phyloP scores from a whole-genome alignment of 2,888 invertebrate genomes.

The Geotrupes spiniger region DNA sequence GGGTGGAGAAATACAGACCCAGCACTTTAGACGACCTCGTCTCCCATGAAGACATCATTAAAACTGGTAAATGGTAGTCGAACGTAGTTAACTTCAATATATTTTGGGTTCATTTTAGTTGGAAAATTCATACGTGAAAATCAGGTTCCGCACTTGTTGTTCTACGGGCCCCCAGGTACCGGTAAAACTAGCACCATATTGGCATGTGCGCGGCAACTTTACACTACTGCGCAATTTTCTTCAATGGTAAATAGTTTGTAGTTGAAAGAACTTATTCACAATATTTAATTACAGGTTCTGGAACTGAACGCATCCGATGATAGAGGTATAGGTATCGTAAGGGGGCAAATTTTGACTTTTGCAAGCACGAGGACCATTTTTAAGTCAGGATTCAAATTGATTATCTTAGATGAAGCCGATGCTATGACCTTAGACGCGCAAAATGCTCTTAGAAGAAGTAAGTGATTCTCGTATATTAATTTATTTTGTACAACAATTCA shows the following conservation, averaged over 20 bases:
- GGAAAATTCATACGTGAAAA: conserved; percentile 86
- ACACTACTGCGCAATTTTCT: conserved; percentile 82
- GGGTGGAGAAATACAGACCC: conserved; percentile 99
- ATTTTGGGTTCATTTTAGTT: conserved; percentile 56
- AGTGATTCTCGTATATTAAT: conserved; percentile 42
- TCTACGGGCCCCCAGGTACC: conserved; percentile 98
- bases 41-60: conserved; percentile 95
- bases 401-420: conserved; percentile 98
- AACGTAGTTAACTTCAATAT: conserved; percentile 1
- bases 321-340: conserved; percentile 91
- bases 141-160: conserved; percentile 90
- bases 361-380: conserved; percentile 96
- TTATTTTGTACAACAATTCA: too few species aligned
- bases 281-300: conserved; percentile 61
- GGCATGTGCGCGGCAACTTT: conserved; percentile 91
- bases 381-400: conserved; percentile 89
- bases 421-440: conserved; percentile 99
- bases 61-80: conserved; percentile 72
- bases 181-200: conserved; percentile 98
- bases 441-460: conserved; percentile 92
- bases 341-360: conserved; percentile 92
- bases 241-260: conserved; percentile 72
- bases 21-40: conserved; percentile 87
- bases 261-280: conserved; percentile 3
- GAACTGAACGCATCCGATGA: conserved; percentile 98